phyloP scores from a whole-genome alignment of 2,113 vertebrate genomes.

The Camelus bactrianus region DNA sequence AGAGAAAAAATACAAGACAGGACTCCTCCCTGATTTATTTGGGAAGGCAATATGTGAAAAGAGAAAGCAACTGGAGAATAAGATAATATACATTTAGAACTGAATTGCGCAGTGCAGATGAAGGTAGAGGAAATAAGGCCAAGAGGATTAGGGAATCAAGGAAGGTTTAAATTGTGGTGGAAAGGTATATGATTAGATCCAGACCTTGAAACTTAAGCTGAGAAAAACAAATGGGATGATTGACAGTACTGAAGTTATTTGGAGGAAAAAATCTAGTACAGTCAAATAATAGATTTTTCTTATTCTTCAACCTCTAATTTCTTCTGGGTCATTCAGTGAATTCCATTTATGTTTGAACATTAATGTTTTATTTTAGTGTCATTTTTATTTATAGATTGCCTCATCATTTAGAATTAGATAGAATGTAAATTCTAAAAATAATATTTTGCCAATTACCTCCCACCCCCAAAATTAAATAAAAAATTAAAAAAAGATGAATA shows the following conservation, averaged over 20 bases:
- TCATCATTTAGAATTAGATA: background rate
- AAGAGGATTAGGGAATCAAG: background rate
- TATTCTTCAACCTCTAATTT: background rate
- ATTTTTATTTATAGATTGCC: background rate
- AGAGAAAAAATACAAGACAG: slow-evolving; percentile 6
- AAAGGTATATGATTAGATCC: background rate
- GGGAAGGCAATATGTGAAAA: background rate
- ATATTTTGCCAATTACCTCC: background rate
- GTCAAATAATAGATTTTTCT: background rate
- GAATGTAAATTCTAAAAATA: background rate
- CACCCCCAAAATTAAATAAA: no score
- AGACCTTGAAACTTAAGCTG: background rate
- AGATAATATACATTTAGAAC: background rate
- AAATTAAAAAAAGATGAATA: no score
- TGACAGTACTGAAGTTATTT: background rate
- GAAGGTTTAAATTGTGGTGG: background rate
- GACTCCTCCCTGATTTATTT: background rate
- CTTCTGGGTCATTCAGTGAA: background rate
- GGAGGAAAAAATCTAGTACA: background rate
- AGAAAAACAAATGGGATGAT: background rate
- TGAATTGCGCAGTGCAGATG: background rate
- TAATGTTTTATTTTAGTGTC: background rate
- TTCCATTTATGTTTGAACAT: background rate
- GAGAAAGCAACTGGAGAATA: background rate
- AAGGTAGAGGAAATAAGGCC: background rate